Base-by-base conservation (phyloP, 1,140 invertebrate genomes). In the Vanessa tameamea region DNA sequence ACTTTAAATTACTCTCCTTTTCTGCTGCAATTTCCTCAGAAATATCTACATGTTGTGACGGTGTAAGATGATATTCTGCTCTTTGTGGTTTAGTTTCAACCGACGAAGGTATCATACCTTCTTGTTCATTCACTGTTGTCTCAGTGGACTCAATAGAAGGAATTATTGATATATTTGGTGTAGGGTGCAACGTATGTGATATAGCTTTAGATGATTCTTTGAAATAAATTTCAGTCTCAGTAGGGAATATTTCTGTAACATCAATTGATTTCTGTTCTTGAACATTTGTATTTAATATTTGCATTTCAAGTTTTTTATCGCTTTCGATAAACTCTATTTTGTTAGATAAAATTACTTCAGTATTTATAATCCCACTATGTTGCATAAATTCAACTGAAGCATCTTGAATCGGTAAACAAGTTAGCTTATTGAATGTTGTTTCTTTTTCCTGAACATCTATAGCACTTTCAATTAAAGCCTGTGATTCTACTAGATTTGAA, bases 371-470 rank as follows among this genome's bases (percentile, higher is more conserved):
- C 48, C 81, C 81, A 26, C 68, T 78, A 13, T 83, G 64, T 14
- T 87, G 87, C 48, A 88, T 65, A 76, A 86, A 81, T 47, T 76
- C 69, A 70, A 89, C 13, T 23, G 75, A 67, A n/a, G 77, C 82
- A 67, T 86, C 84, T 43, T 81, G 64, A 51, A 67, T 79, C 68
- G 76, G 59, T 55, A 80, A 12, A 31, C 26, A 11, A 66, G 59
- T 64, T 63, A 76, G 65, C 31, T 31, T 55, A 13, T 77, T 64
- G 68, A 89, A 81, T 31, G 80, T 57, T 64, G 80, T 80, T 80
- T 89, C 91, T 79, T 83, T 85, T 65, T 92, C 89, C 50, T 80
- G 77, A 37, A 73, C 77, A 77, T 87, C 78, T n/a, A 82, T 68
- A 51, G 70, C 81, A 61, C 76, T 88, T 48, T 78, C 85, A 53